A percentile compares a stretch with the other conserved stretches of the same genome.
These are phyloP conservation scores for Caloenas nicobarica DNA, from an alignment of 2,113 vertebrate species.

Conservation along the genomic window DNA sequence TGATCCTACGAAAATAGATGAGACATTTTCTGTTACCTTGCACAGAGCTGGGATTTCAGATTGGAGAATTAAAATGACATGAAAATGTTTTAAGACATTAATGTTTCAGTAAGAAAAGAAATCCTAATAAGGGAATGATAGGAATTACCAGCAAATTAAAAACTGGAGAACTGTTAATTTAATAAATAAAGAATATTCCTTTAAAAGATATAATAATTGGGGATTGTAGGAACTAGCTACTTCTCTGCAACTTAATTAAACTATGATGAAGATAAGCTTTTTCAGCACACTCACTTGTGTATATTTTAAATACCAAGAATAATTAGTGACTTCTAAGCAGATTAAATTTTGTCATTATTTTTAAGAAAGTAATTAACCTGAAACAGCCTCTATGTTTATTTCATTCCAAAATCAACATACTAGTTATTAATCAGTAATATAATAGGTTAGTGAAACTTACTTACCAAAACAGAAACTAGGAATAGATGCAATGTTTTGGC, in stretches of 20 bases:
- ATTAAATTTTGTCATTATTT: conserved; percentile 3
- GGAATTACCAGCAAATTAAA: background rate
- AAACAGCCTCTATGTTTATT: background rate
- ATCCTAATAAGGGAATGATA: background rate
- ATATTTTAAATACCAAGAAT: conserved; percentile 10
- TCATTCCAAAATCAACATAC: background rate
- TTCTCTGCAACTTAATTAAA: conserved; percentile 36
- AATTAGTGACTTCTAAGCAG: background rate
- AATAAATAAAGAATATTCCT: background rate
- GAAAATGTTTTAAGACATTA: background rate
- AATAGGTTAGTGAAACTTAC: background rate
- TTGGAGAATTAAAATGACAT: background rate
- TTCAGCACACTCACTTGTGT: background rate
- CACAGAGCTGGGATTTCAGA: background rate
- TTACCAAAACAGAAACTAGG: background rate
- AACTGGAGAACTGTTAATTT: background rate
- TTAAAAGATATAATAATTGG: background rate
- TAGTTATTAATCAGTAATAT: conserved; percentile 22
- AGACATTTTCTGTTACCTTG: background rate
- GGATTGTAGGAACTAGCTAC: background rate
- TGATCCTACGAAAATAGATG: background rate
- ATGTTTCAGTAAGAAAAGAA: background rate
- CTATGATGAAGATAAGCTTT: background rate
- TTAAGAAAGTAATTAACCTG: conserved; percentile 15
- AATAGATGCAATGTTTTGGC: background rate